Evolutionary conservation across 2,888 invertebrate species (phyloP).

Genomic region (Meloe dianella): DNA sequence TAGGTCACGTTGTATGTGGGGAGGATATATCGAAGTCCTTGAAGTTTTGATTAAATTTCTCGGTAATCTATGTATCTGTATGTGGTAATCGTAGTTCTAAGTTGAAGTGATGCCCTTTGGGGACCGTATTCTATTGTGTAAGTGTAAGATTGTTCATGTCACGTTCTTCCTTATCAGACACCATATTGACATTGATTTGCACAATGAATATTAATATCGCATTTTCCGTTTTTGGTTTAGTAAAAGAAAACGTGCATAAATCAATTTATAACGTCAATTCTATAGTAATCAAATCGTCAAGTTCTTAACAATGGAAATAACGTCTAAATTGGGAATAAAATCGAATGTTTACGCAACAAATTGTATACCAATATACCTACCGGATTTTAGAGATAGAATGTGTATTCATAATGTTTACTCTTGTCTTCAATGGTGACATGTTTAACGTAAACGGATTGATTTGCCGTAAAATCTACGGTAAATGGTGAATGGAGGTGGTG

Average conservation of each 20-base stretch:
- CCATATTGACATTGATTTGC: neutral
- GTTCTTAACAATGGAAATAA: neutral
- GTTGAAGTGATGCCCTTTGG: neutral
- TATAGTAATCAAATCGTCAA: no score
- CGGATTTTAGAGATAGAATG: neutral
- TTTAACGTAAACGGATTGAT: neutral
- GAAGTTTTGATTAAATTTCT: slow-evolving; percentile 9
- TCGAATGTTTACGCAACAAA: slow-evolving; percentile 8
- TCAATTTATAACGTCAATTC: no score
- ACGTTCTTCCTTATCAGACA: slow-evolving; percentile 1
- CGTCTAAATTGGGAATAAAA: no score
- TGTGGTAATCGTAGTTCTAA: neutral
- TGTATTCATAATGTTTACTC: slow-evolving; percentile 2
- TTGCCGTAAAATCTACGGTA: neutral
- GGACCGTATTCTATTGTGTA: neutral
- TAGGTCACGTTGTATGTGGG: neutral
- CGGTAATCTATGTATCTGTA: neutral
- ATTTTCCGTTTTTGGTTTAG: neutral
- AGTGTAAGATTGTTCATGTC: neutral
- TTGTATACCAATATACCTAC: slow-evolving; percentile 2
- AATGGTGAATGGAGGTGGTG: neutral
- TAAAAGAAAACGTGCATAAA: no score
- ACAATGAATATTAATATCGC: neutral
- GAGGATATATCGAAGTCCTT: neutral
- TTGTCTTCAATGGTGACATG: neutral